phyloP scores from a whole-genome alignment of 1,140 invertebrate species.

The Penaeus chinensis region DNA sequence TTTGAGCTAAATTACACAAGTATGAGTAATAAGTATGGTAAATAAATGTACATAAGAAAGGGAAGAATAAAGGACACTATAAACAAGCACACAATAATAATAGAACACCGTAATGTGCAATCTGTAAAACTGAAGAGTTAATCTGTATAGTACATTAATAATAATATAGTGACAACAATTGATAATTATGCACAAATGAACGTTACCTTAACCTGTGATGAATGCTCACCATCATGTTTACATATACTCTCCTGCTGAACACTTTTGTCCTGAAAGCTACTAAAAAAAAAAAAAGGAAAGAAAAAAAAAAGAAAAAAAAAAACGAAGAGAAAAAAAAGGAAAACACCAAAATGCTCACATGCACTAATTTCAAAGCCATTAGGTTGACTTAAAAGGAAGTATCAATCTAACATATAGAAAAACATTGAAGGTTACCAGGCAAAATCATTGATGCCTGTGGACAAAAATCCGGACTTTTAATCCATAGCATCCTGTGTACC shows the following conservation, averaged over 20 bases:
- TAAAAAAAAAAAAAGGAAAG: neutral
- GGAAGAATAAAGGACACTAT: slow-evolving; percentile 19
- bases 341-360: slow-evolving; percentile 11
- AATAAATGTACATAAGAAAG: neutral
- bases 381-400: neutral
- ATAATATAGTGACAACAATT: slow-evolving; percentile 47
- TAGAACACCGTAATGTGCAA: neutral
- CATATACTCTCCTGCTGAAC: slow-evolving; percentile 18
- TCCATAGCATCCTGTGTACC: neutral
- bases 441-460: neutral
- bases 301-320: too few species aligned
- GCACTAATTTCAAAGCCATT: slow-evolving; percentile 21
- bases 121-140: slow-evolving; percentile 23
- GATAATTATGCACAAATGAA: slow-evolving; percentile 37
- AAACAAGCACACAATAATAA: slow-evolving; percentile 16
- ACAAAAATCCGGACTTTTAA: slow-evolving; percentile 20
- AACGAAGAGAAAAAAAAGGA: neutral
- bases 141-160: slow-evolving; percentile 33
- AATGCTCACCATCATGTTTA: slow-evolving; percentile 7
- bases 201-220: slow-evolving; percentile 30
- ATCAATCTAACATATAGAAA: slow-evolving; percentile 11
- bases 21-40: too few species aligned
- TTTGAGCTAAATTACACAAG: too few species aligned
- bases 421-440: neutral
- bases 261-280: slow-evolving; percentile 24